A percentile compares a stretch with the other conserved stretches of the same genome.
Conservation (phyloP, 2,113 vertebrate genomes). For the Bucco capensis region DNA sequence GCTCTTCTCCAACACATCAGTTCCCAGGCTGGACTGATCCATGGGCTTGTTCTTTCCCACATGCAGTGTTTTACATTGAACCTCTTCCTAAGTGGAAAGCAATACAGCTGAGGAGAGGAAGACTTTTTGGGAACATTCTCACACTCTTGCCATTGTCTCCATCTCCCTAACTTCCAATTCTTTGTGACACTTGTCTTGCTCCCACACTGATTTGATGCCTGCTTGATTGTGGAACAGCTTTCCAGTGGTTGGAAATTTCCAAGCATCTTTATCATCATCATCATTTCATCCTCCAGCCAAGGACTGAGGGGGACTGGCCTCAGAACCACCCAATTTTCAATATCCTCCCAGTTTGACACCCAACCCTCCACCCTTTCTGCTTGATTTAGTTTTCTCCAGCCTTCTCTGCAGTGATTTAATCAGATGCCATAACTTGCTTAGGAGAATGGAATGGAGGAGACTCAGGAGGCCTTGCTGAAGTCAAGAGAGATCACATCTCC, state of each 20-base stretch:
- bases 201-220: background rate
- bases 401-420: constrained; percentile 52
- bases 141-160: background rate
- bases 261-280: background rate
- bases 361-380: background rate
- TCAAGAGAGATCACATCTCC: constrained; percentile 55
- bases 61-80: no score
- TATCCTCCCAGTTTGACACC: background rate
- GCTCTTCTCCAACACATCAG: no score
- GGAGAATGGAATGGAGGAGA: background rate
- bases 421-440: constrained; percentile 56
- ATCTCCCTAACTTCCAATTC: background rate
- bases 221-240: background rate
- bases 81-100: background rate
- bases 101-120: background rate
- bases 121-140: background rate
- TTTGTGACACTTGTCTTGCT: background rate
- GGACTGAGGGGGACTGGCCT: background rate
- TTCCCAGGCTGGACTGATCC: no score
- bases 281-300: constrained; percentile 6
- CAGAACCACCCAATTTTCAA: background rate
- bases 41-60: no score
- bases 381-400: constrained; percentile 41
- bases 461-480: constrained; percentile 31
- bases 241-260: background rate